Evolutionary conservation across 2,113 vertebrate genomes (phyloP).

Genomic region (Siphamia tubifer): DNA sequence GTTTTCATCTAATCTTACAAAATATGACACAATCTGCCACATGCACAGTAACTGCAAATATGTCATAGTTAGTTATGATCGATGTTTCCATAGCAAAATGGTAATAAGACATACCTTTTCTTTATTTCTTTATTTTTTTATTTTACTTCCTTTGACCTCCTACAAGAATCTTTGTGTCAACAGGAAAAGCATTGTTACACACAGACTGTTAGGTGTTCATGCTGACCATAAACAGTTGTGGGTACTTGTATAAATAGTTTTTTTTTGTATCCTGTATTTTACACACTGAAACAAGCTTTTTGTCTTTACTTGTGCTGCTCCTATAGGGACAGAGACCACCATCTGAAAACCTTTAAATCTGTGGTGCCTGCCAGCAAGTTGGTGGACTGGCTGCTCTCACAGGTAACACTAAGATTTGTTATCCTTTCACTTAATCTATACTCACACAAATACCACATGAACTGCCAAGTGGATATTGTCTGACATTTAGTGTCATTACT

Average conservation of each 20-base stretch:
- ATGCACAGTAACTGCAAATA: not conserved
- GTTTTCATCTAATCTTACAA: not conserved
- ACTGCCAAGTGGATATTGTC: not conserved
- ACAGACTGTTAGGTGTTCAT: not conserved
- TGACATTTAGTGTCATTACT: not conserved
- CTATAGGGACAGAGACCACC: constrained; percentile 91
- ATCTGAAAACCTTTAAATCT: constrained; percentile 97
- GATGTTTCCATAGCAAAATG: too few relatives aligned
- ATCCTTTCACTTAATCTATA: not conserved
- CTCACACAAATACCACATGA: not conserved
- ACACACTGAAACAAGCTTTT: too few relatives aligned
- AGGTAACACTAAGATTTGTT: constrained; percentile 79
- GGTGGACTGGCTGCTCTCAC: constrained; percentile 94
- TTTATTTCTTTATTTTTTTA: too few relatives aligned
- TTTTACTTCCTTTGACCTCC: too few relatives aligned
- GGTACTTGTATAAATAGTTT: not conserved
- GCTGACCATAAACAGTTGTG: not conserved
- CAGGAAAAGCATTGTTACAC: too few relatives aligned
- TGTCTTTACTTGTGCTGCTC: constrained; percentile 13
- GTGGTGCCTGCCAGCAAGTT: constrained; percentile 95
- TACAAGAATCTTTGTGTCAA: too few relatives aligned
- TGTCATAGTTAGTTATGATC: not conserved
- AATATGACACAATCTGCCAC: not conserved
- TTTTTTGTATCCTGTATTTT: not conserved
- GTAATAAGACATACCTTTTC: too few relatives aligned